Conservation (phyloP, 2,888 invertebrate species). For the Malacosoma neustria region DNA sequence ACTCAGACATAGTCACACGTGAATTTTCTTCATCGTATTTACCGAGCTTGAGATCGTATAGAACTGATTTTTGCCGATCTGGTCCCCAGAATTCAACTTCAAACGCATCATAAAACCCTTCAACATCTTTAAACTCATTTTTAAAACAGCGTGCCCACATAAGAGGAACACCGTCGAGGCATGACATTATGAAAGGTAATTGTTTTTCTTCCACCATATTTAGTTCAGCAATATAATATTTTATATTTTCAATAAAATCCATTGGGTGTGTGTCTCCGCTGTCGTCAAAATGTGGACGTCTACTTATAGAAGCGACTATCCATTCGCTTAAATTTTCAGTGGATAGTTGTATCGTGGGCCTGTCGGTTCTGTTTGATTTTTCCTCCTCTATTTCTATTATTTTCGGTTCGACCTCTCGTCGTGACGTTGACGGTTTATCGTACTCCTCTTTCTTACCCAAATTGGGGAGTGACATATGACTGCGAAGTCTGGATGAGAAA, state of each 20-base stretch:
- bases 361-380: conserved; percentile 22
- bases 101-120: conserved; percentile 51
- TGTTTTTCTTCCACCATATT: conserved; percentile 53
- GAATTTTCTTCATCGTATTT: conserved; percentile 52
- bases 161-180: conserved; percentile 57
- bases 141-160: conserved; percentile 67
- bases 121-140: conserved; percentile 48
- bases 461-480: conserved; percentile 67
- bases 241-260: conserved; percentile 59
- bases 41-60: conserved; percentile 63
- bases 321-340: conserved; percentile 54
- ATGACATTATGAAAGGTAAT: conserved; percentile 57
- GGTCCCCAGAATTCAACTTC: conserved; percentile 66
- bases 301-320: conserved; percentile 55
- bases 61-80: conserved; percentile 56
- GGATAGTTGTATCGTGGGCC: conserved; percentile 37
- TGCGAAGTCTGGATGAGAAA: conserved; percentile 60
- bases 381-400: conserved; percentile 58
- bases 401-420: conserved; percentile 36
- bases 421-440: conserved; percentile 35
- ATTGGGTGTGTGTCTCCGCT: conserved; percentile 58
- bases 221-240: conserved; percentile 58
- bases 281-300: conserved; percentile 61
- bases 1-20: conserved; percentile 60
- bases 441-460: conserved; percentile 50